Evolutionary conservation across 2,888 invertebrate species (phyloP).

Genomic region (Drosophila anomalata): DNA sequence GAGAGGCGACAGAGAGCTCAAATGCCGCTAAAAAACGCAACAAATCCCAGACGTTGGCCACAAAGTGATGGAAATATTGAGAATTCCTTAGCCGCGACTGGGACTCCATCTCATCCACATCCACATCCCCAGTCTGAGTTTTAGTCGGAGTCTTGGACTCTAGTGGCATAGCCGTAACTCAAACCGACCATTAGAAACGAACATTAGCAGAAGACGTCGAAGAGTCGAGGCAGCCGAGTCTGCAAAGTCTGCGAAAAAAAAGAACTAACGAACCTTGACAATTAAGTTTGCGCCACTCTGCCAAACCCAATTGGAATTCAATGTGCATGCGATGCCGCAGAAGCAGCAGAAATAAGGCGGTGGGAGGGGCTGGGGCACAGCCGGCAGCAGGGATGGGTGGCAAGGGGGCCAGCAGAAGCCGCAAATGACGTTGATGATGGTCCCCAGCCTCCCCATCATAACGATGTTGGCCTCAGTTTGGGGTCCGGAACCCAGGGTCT

Average conservation of each 20-base stretch:
- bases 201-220: slow-evolving; percentile 63
- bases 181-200: slow-evolving; percentile 75
- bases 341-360: slow-evolving; percentile 40
- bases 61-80: slow-evolving; percentile 77
- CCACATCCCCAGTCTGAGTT: slow-evolving; percentile 3
- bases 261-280: slow-evolving; percentile 77
- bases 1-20: slow-evolving; percentile 67
- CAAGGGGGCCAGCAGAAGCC: slow-evolving; percentile 34
- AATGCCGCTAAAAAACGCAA: slow-evolving; percentile 51
- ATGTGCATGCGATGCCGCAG: slow-evolving; percentile 68
- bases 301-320: slow-evolving; percentile 77
- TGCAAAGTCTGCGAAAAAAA: slow-evolving; percentile 35
- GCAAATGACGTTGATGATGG: slow-evolving; percentile 71
- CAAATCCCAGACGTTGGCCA: slow-evolving; percentile 72
- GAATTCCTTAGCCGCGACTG: slow-evolving; percentile 65
- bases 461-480: slow-evolving; percentile 56
- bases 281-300: slow-evolving; percentile 76
- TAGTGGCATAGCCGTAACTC: slow-evolving; percentile 64
- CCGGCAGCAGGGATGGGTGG: background rate
- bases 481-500: slow-evolving; percentile 10
- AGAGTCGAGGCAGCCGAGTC: slow-evolving; percentile 8
- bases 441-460: slow-evolving; percentile 58
- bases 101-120: slow-evolving; percentile 34
- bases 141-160: slow-evolving; percentile 22
- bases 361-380: slow-evolving; percentile 37